phyloP scores from a whole-genome alignment of 2,113 vertebrate genomes.

The Calyptommatus sinebrachiatus region DNA sequence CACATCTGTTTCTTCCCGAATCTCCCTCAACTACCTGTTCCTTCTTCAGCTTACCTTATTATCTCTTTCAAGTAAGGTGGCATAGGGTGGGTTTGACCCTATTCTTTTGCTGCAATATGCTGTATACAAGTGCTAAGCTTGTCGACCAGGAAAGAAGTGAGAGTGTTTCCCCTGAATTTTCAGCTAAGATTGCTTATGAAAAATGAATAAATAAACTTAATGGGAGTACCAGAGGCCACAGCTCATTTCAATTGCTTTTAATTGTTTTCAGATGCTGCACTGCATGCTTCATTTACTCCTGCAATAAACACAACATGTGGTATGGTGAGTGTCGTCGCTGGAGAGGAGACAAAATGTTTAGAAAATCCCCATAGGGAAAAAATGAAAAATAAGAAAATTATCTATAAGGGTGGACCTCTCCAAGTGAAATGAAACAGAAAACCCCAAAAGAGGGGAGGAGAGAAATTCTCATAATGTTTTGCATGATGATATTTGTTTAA shows the following conservation, averaged over 20 bases:
- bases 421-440: slow-evolving; percentile 30
- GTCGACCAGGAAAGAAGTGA: slow-evolving; percentile 24
- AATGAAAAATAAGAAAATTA: slow-evolving; percentile 48
- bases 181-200: slow-evolving; percentile 43
- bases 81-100: neutral
- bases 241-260: slow-evolving; percentile 69
- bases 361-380: slow-evolving; percentile 52
- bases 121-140: slow-evolving; percentile 23
- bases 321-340: slow-evolving; percentile 41
- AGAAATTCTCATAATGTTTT: neutral
- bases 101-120: neutral
- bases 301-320: slow-evolving; percentile 57
- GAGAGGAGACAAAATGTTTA: slow-evolving; percentile 38
- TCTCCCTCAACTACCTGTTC: slow-evolving; percentile 14
- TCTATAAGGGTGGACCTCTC: slow-evolving; percentile 31
- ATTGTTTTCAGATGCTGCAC: slow-evolving; percentile 75
- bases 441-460: neutral
- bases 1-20: neutral
- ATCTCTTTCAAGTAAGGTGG: neutral
- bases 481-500: neutral
- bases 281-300: slow-evolving; percentile 71
- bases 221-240: slow-evolving; percentile 56
- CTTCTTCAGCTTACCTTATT: slow-evolving; percentile 16
- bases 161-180: slow-evolving; percentile 35
- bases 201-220: slow-evolving; percentile 48